phyloP scores from a whole-genome alignment of 2,113 vertebrate species.

The Rynchops niger region DNA sequence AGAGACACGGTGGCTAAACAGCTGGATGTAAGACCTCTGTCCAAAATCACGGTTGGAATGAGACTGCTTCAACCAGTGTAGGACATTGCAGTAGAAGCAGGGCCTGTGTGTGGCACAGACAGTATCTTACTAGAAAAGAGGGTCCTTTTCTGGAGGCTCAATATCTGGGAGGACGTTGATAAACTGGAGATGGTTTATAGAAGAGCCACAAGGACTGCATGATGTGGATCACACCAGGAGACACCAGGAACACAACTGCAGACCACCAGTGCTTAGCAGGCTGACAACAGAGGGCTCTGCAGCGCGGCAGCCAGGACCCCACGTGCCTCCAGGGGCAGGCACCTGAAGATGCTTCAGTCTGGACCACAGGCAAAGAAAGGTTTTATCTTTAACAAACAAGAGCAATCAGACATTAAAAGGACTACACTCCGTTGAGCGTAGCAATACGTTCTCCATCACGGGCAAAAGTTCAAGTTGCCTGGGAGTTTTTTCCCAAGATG shows the following conservation, averaged over 20 bases:
- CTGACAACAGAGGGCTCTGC: background rate
- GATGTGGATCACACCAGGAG: background rate
- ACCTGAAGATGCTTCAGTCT: background rate
- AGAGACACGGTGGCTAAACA: background rate
- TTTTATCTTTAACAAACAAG: background rate
- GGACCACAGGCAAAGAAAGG: background rate
- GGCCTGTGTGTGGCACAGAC: background rate
- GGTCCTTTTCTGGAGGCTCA: background rate
- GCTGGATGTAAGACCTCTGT: background rate
- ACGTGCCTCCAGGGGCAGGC: background rate
- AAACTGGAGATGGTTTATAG: background rate
- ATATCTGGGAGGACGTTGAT: background rate
- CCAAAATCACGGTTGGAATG: background rate
- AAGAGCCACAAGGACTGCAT: background rate
- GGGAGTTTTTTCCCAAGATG: background rate
- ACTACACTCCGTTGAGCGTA: rapidly evolving
- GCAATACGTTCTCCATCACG: background rate
- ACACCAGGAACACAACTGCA: background rate
- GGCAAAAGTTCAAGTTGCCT: background rate
- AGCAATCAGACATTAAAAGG: background rate
- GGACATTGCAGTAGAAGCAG: background rate
- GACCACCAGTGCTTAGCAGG: background rate
- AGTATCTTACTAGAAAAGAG: background rate
- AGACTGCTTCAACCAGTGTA: background rate
- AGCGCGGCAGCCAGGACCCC: background rate